A percentile compares a stretch with the other conserved stretches of the same genome.
These are phyloP conservation scores for Busseola fusca DNA, from an alignment of 2,888 invertebrate species.

Conservation along the genomic window DNA sequence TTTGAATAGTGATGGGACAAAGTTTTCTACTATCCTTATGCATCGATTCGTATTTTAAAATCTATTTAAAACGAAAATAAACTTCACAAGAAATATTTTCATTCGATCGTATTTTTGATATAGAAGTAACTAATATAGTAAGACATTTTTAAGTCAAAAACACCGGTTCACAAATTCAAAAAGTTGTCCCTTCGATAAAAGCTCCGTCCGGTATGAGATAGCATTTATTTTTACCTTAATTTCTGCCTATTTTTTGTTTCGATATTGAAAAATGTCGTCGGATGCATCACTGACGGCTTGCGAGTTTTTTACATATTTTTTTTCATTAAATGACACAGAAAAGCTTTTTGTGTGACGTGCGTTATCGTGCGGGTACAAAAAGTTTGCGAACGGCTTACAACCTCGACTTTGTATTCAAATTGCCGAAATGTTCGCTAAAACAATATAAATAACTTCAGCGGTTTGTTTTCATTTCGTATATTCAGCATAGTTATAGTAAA, in stretches of 20 bases:
- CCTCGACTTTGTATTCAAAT: constrained; percentile 81
- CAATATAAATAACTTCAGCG: constrained; percentile 41
- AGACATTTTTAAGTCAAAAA: constrained; percentile 14
- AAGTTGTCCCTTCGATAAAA: constrained; percentile 56
- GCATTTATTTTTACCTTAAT: constrained; percentile 68
- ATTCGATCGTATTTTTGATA: constrained; percentile 11
- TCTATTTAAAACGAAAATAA: constrained; percentile 32
- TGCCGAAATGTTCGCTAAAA: constrained; percentile 59
- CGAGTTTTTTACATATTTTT: constrained; percentile 71
- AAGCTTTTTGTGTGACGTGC: constrained; percentile 86
- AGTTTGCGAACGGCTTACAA: constrained; percentile 64
- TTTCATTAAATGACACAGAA: constrained; percentile 83
- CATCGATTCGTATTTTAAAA: constrained; percentile 37
- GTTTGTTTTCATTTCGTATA: constrained; percentile 52
- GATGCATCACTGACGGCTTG: constrained; percentile 77
- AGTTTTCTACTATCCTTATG: constrained; percentile 56
- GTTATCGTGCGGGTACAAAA: constrained; percentile 81
- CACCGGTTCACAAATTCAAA: constrained; percentile 22
- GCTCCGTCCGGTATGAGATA: constrained; percentile 56
- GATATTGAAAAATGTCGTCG: constrained; percentile 84
- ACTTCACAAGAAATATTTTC: constrained; percentile 11
- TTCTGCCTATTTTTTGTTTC: constrained; percentile 69
- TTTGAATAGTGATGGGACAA: constrained; percentile 65
- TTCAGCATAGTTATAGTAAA: constrained; percentile 35
- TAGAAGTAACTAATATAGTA: constrained; percentile 16